phyloP scores from a whole-genome alignment of 2,113 vertebrate genomes.

The Sminthopsis crassicaudata region DNA sequence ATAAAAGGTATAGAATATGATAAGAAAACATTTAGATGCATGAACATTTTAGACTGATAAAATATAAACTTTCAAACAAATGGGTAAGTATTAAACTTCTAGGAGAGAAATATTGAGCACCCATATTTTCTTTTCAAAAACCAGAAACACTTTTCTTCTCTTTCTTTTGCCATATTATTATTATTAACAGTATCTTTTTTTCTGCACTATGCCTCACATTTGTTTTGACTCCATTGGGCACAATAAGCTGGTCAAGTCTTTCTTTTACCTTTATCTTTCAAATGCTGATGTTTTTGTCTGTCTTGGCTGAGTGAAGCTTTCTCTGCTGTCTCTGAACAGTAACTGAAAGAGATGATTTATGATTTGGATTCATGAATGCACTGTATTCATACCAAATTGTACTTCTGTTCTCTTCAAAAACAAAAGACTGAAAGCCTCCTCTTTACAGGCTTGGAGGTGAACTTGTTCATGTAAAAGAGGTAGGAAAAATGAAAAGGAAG shows the following conservation, averaged over 20 bases:
- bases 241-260: not conserved
- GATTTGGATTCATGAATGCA: constrained; percentile 4
- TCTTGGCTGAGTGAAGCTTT: constrained; percentile 3
- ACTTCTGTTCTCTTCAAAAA: constrained; percentile 51
- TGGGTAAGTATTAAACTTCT: not conserved
- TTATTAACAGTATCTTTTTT: not conserved
- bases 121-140: not conserved
- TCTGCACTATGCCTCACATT: not conserved
- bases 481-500: constrained; percentile 8
- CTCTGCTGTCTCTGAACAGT: not conserved
- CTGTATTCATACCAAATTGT: constrained; percentile 4
- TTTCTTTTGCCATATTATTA: not conserved
- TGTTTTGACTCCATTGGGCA: rapidly evolving
- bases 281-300: not conserved
- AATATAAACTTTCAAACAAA: not conserved
- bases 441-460: constrained; percentile 11
- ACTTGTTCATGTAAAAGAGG: constrained; percentile 16
- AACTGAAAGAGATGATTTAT: constrained; percentile 22
- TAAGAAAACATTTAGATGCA: not conserved
- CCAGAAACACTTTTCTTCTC: not conserved
- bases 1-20: not conserved
- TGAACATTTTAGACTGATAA: not conserved
- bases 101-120: not conserved
- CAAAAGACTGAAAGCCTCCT: constrained; percentile 44
- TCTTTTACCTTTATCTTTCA: not conserved